Evolutionary conservation across 2,113 vertebrate species (phyloP).

Genomic region (Pristiophorus japonicus): DNA sequence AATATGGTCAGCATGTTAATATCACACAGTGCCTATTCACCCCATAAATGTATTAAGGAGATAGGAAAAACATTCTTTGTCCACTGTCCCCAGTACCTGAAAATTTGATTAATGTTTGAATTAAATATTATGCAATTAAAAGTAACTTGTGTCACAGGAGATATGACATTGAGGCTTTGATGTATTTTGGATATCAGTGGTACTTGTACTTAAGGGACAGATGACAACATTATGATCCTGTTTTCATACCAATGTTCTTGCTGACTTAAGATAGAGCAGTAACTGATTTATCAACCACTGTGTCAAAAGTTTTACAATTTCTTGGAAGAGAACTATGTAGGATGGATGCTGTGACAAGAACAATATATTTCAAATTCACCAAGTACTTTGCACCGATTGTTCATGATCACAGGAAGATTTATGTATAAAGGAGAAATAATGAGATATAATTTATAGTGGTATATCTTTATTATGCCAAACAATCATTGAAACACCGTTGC

Average conservation of each 20-base stretch:
- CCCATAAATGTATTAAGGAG: not conserved
- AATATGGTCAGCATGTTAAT: not conserved
- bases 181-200: not conserved
- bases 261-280: not conserved
- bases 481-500: too few species aligned
- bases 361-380: not conserved
- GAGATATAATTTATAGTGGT: too few species aligned
- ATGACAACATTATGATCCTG: not conserved
- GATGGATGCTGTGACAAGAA: not conserved
- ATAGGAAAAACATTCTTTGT: not conserved
- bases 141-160: slow-evolving; percentile 12
- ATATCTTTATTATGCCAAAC: too few species aligned
- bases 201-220: not conserved
- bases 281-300: not conserved
- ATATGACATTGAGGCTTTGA: not conserved
- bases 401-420: too few species aligned
- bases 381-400: not conserved
- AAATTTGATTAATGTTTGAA: slow-evolving; percentile 24
- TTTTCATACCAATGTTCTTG: not conserved
- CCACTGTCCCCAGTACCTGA: not conserved
- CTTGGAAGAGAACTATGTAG: not conserved
- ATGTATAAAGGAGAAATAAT: too few species aligned
- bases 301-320: not conserved
- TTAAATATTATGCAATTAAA: slow-evolving; percentile 6
- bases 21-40: not conserved